Conservation (phyloP, 2,888 invertebrate genomes). For the Aphelenchoides bicaudatus region DNA sequence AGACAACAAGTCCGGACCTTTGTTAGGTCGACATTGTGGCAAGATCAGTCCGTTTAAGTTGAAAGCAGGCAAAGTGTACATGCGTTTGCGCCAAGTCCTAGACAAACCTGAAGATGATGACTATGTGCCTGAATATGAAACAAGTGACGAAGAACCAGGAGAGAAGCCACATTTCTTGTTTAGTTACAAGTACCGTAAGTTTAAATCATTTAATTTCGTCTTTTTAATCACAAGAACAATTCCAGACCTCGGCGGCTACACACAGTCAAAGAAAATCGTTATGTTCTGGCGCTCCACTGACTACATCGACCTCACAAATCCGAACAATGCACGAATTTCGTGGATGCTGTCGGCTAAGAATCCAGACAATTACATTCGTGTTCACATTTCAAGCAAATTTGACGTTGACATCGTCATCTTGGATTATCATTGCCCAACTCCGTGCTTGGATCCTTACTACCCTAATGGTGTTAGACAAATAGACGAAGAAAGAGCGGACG, state of each 20-base stretch:
- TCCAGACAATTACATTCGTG: conserved; percentile 4
- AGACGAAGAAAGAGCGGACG: too few species aligned
- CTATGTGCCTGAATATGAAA: conserved; percentile 22
- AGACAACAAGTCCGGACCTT: conserved; percentile 38
- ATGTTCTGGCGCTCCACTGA: too few species aligned
- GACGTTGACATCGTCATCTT: not conserved
- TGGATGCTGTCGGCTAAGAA: conserved; percentile 13
- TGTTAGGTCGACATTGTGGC: conserved; percentile 41
- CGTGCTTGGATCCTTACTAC: too few species aligned
- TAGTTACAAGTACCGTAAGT: conserved; percentile 13
- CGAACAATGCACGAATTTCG: too few species aligned
- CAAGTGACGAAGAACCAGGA: conserved; percentile 19
- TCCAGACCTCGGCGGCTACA: too few species aligned
- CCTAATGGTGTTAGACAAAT: too few species aligned
- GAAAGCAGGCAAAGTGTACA: conserved; percentile 20
- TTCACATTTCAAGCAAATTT: not conserved
- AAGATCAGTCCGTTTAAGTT: not conserved
- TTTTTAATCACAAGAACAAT: too few species aligned
- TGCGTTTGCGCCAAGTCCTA: conserved; percentile 21
- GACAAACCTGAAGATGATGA: not conserved
- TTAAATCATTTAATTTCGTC: too few species aligned
- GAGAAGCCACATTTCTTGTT: conserved; percentile 7
- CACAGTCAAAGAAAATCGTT: too few species aligned
- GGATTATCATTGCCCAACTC: conserved; percentile 1
- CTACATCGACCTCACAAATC: too few species aligned